phyloP scores from a whole-genome alignment of 2,113 vertebrate species.

The Cettia cetti region DNA sequence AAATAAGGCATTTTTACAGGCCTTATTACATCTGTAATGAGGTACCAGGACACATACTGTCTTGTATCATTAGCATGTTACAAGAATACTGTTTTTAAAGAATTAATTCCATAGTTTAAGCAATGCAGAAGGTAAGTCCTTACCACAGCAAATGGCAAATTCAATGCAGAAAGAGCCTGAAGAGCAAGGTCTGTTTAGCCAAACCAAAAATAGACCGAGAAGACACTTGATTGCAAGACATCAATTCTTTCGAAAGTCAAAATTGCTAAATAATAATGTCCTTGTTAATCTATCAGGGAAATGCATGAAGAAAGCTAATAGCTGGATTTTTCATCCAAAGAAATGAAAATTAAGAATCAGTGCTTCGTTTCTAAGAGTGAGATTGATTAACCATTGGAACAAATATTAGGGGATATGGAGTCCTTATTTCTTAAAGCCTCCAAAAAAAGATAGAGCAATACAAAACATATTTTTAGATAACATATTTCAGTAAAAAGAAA shows the following conservation, averaged over 20 bases:
- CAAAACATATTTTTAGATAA: background rate
- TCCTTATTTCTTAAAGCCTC: background rate
- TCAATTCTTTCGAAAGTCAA: background rate
- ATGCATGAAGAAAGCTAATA: background rate
- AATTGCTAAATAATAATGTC: background rate
- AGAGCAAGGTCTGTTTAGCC: background rate
- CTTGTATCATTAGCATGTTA: background rate
- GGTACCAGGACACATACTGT: background rate
- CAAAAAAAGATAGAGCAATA: background rate
- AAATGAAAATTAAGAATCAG: background rate
- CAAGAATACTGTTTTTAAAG: background rate
- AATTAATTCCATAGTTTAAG: background rate
- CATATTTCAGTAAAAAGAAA: background rate
- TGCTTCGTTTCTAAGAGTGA: background rate
- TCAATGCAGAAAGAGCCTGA: background rate
- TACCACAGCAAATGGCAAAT: background rate
- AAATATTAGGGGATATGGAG: background rate
- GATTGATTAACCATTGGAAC: background rate
- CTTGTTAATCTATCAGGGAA: background rate
- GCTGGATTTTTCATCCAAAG: background rate
- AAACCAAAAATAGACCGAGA: background rate
- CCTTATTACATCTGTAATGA: background rate
- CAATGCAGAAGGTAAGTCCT: background rate
- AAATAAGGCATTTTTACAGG: background rate
- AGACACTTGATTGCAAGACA: background rate